These are phyloP conservation scores for Andrena dorsata DNA, from an alignment of 2,888 invertebrate genomes.

Conservation along the genomic window DNA sequence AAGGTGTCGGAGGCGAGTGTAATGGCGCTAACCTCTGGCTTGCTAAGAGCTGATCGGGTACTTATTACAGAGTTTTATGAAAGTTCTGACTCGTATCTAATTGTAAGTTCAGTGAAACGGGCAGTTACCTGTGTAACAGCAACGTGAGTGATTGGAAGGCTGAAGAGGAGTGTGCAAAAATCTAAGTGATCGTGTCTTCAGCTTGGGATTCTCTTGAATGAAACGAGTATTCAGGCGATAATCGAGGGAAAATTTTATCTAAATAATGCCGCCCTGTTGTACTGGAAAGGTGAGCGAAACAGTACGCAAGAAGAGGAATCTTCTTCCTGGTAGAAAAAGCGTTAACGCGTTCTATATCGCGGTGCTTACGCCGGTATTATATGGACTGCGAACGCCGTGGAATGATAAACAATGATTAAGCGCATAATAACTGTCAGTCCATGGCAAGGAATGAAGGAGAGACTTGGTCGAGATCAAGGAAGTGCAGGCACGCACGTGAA, in stretches of 20 bases:
- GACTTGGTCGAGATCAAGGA: constrained; percentile 43
- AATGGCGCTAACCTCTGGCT: too few species aligned
- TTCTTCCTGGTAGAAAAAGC: constrained; percentile 14
- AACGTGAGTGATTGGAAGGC: too few species aligned
- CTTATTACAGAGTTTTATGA: too few species aligned
- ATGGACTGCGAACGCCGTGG: constrained; percentile 27
- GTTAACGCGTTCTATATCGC: constrained; percentile 28
- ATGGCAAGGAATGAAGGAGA: constrained; percentile 2
- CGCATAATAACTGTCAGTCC: constrained; percentile 62
- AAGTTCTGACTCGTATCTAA: too few species aligned
- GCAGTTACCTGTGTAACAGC: too few species aligned
- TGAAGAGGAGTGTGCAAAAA: too few species aligned
- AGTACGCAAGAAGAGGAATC: not conserved
- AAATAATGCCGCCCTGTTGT: not conserved
- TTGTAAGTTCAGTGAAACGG: too few species aligned
- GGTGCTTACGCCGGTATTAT: not conserved
- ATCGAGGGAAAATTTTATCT: not conserved
- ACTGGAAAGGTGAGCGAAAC: not conserved
- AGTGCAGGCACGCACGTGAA: constrained; percentile 51
- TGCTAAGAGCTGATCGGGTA: too few species aligned
- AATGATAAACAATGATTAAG: constrained; percentile 69
- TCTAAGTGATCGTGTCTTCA: too few species aligned
- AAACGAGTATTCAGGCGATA: not conserved
- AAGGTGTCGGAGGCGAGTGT: too few species aligned
- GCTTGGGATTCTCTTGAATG: not conserved